These are phyloP conservation scores for Himantopus leucocephalus DNA, from an alignment of 2,113 vertebrate species.

Conservation along the genomic window DNA sequence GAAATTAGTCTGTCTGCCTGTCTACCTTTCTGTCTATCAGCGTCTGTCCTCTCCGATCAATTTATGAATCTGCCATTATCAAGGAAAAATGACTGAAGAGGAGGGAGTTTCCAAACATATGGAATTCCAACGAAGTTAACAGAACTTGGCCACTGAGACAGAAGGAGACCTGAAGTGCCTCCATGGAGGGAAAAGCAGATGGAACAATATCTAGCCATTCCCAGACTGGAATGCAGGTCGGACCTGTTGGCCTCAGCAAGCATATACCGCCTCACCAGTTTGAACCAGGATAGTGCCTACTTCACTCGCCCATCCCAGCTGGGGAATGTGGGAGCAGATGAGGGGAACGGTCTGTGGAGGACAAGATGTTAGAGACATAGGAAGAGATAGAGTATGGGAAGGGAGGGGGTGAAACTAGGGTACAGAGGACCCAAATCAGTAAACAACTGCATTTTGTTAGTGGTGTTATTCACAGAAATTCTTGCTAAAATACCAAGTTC, in stretches of 20 bases:
- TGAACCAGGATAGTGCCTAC: neutral
- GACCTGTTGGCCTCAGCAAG: neutral
- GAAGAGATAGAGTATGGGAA: neutral
- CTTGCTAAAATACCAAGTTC: neutral
- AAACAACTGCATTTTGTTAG: neutral
- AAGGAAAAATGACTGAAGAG: neutral
- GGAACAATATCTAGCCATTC: neutral
- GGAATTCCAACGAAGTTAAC: neutral
- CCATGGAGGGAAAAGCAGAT: neutral
- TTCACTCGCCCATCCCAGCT: neutral
- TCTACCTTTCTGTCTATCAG: conserved; percentile 33
- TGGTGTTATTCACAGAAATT: neutral
- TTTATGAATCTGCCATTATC: neutral
- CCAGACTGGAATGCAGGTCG: neutral
- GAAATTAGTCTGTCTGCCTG: conserved; percentile 44
- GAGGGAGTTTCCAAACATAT: neutral
- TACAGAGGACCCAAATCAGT: neutral
- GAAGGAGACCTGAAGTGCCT: neutral
- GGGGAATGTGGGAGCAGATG: neutral
- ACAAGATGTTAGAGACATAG: neutral
- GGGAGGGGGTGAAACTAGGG: neutral
- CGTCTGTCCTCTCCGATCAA: neutral
- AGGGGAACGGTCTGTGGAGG: neutral
- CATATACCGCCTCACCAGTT: neutral
- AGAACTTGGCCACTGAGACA: neutral